Base-by-base conservation (phyloP, 2,888 invertebrate genomes). In the Ellobium chinense region DNA sequence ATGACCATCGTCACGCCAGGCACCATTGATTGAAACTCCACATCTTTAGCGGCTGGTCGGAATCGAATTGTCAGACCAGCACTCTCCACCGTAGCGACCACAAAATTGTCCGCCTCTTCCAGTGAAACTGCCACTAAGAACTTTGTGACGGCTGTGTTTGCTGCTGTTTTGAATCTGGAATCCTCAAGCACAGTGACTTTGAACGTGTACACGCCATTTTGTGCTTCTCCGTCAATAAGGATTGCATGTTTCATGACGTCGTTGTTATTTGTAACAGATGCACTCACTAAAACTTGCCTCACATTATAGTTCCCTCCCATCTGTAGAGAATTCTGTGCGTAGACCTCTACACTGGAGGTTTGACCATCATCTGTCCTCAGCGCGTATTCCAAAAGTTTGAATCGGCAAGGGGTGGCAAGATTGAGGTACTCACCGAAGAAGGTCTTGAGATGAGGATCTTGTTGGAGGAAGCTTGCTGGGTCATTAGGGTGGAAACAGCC, bases 51-150 rank as follows among this genome's bases (percentile, higher is more conserved):
- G 29, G 75, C 18, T 0, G 75, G 65, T 4, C 75, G 34, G n/a
- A 75, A 65, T 31, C 54, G n/a, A n/a, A 75, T 24, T 24, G 34
- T 75, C 1, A 75, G n/a, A 34, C 75, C 75, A 39, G 65, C 46
- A 4, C 75, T 54, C 1, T 29, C 54, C 1, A 65, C n/a, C 14
- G 24, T 65, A 0, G 65, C 63, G 21, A 65, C 24, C 1, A 65
- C 46, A 29, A 75, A 54, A 36, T 75, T 75, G 34, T 75, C 14
- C 4, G 65, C 24, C 0, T 18, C 12, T 31, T 75, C 75, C 1
- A 34, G 29, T 14, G 21, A 7, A 14, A 65, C 34, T 14, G 31
- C 1, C 4, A 75, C 65, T 18, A 36, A 34, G 27, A 24, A 75
- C 18, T 65, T 29, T 0, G 34, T 56, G 27, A 75, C 31, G 34